Evolutionary conservation across 2,888 invertebrate species (phyloP).

Genomic region (Heteromurus nitidus): DNA sequence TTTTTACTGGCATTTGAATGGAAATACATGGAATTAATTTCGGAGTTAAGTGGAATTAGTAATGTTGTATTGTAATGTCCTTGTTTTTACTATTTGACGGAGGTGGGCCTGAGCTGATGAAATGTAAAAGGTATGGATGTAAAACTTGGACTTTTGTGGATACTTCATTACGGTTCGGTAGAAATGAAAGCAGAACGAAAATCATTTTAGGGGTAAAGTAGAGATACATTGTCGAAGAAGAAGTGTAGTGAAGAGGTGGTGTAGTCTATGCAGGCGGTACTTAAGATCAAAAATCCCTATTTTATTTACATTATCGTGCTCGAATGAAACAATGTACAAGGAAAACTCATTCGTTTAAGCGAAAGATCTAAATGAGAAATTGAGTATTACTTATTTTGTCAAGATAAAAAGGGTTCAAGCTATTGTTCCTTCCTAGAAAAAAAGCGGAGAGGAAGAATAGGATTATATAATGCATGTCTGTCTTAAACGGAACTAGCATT

Average conservation of each 20-base stretch:
- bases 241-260: too few species aligned
- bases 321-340: too few species aligned
- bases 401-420: constrained; percentile 13
- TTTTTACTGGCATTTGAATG: constrained; percentile 50
- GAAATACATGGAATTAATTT: constrained; percentile 57
- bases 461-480: not conserved
- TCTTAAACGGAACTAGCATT: constrained; percentile 55
- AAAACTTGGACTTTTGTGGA: not conserved
- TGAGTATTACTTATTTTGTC: too few species aligned
- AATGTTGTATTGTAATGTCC: constrained; percentile 41
- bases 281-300: not conserved
- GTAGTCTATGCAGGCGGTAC: not conserved
- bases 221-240: too few species aligned
- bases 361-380: too few species aligned
- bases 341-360: too few species aligned
- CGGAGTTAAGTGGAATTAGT: constrained; percentile 53
- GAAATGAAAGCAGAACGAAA: constrained; percentile 24
- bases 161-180: constrained; percentile 40
- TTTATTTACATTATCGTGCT: too few species aligned
- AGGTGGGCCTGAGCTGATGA: constrained; percentile 50
- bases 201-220: constrained; percentile 37
- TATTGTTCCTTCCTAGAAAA: not conserved
- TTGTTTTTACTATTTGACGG: constrained; percentile 35
- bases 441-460: constrained; percentile 15
- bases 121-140: constrained; percentile 19